Evolutionary conservation across 2,797 vertebrate species (phyloP).

Genomic region (Falco rusticolus): DNA sequence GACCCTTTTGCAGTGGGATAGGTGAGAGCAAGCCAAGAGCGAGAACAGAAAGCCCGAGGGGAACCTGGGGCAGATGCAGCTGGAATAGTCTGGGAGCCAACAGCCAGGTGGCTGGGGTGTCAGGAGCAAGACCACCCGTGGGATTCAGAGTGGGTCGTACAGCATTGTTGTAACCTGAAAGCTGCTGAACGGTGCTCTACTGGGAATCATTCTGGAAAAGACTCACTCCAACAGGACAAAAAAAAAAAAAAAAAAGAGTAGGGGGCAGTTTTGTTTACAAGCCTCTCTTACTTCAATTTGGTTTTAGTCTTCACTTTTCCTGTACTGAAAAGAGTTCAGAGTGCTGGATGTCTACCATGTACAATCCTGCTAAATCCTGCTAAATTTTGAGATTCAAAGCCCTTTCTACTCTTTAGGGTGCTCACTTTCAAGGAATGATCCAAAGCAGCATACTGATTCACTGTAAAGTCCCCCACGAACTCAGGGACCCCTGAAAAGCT

Average conservation of each 20-base stretch:
- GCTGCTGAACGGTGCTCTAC: not conserved
- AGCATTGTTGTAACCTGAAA: not conserved
- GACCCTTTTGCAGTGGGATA: not conserved
- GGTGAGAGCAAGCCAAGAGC: not conserved
- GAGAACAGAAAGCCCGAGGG: not conserved
- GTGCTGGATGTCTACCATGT: not conserved
- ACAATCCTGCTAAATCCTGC: not conserved
- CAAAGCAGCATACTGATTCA: rapidly evolving
- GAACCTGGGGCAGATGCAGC: not conserved
- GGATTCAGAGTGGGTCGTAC: not conserved
- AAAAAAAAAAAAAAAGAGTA: not conserved
- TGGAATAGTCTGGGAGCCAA: not conserved
- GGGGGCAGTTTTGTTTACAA: not conserved
- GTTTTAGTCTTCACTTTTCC: not conserved
- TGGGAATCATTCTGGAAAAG: not conserved
- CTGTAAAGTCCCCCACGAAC: not conserved
- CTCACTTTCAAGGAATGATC: not conserved
- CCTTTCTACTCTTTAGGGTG: not conserved
- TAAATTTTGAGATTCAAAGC: not conserved
- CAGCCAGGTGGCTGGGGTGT: not conserved
- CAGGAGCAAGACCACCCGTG: not conserved
- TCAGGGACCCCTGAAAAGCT: not conserved
- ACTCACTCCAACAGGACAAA: not conserved
- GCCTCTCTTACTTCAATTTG: not conserved
- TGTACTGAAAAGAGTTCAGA: not conserved